phyloP scores from a whole-genome alignment of 92 coral and sea anemone genomes.

The Heliopora coerulea region DNA sequence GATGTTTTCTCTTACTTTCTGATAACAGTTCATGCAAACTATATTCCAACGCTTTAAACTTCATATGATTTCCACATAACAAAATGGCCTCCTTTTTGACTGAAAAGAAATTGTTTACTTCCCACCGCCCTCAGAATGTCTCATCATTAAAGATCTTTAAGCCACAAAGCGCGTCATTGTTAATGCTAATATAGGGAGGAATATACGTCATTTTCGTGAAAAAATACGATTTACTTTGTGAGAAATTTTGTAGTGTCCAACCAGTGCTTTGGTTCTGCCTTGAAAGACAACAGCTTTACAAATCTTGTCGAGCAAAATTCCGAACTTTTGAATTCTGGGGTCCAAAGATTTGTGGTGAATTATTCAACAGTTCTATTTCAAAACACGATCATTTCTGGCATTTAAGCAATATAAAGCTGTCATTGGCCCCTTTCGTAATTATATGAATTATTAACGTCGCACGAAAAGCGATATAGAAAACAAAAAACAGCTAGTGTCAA shows the following conservation, averaged over 20 bases:
- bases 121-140: slow-evolving; percentile 10
- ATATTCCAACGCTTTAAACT: no score
- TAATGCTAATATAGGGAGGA: slow-evolving; percentile 5
- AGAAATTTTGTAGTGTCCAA: no score
- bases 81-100: not conserved
- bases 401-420: not conserved
- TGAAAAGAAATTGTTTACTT: not conserved
- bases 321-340: no score
- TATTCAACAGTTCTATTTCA: not conserved
- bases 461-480: not conserved
- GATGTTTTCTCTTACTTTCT: not conserved
- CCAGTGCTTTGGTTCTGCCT: no score
- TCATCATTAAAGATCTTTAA: slow-evolving; percentile 15
- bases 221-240: no score
- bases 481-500: not conserved
- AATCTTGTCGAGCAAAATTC: no score
- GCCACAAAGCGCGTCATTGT: slow-evolving; percentile 20
- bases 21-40: no score
- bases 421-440: slow-evolving; percentile 14
- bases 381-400: slow-evolving; percentile 15
- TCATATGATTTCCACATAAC: no score
- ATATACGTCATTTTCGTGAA: not conserved
- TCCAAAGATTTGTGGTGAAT: no score
- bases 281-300: no score
- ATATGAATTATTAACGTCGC: slow-evolving; percentile 25